phyloP scores from a whole-genome alignment of 2,113 vertebrate genomes.

The Malaclemys terrapin region DNA sequence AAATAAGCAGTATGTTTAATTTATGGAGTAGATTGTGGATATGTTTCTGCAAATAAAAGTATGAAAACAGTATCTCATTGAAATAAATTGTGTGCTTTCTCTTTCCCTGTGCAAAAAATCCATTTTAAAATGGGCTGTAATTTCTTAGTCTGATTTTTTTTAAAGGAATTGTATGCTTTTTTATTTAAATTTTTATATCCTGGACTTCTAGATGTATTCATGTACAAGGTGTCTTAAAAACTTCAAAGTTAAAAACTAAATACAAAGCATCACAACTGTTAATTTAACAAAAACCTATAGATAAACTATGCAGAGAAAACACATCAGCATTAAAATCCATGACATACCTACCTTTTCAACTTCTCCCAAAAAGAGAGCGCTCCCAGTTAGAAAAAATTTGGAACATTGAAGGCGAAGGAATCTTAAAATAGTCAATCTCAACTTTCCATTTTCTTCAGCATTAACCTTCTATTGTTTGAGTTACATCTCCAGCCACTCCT shows the following conservation, averaged over 20 bases:
- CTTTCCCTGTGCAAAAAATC: not conserved
- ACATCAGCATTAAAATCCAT: not conserved
- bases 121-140: not conserved
- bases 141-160: not conserved
- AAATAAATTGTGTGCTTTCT: not conserved
- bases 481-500: not conserved
- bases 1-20: not conserved
- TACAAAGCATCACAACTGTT: not conserved
- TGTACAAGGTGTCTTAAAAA: not conserved
- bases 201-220: not conserved
- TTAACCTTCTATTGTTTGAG: not conserved
- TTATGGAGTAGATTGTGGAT: not conserved
- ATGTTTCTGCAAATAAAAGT: not conserved
- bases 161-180: not conserved
- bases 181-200: not conserved
- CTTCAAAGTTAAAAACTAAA: not conserved
- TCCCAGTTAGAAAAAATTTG: not conserved
- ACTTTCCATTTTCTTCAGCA: not conserved
- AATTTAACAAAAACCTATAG: not conserved
- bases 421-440: not conserved
- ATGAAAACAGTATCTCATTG: not conserved
- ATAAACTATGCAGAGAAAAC: not conserved
- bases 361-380: not conserved
- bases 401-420: not conserved
- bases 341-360: not conserved